phyloP scores from a whole-genome alignment of 2,888 invertebrate species.

The Pollenia amentaria region DNA sequence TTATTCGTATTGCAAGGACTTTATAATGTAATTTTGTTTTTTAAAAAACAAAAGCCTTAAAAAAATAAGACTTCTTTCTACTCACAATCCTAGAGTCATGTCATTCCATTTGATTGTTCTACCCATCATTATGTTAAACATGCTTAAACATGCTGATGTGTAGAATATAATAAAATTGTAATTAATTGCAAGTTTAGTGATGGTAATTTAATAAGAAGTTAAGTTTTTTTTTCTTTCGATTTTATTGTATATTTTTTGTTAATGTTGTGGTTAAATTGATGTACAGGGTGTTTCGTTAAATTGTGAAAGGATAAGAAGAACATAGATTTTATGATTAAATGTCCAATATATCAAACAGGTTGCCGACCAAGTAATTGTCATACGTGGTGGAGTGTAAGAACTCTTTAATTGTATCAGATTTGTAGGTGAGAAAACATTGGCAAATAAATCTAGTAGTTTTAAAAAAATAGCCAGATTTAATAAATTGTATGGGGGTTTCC shows the following conservation, averaged over 20 bases:
- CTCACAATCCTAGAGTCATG: constrained; percentile 36
- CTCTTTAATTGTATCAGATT: too few species aligned
- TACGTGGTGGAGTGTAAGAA: too few species aligned
- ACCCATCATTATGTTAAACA: constrained; percentile 65
- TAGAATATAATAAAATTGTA: constrained; percentile 64
- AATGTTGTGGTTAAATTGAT: background rate
- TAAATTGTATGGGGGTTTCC: too few species aligned
- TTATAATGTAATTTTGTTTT: constrained; percentile 33
- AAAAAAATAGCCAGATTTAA: too few species aligned
- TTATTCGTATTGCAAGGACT: constrained; percentile 8
- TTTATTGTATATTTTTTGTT: background rate
- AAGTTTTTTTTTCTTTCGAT: background rate
- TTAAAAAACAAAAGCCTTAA: background rate
- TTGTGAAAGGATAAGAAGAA: too few species aligned
- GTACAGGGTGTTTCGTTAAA: background rate
- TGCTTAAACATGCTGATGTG: constrained; percentile 63
- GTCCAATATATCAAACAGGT: too few species aligned
- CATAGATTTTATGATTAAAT: too few species aligned
- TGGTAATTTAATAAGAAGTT: constrained; percentile 61
- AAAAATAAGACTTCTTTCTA: background rate
- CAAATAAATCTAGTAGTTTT: too few species aligned
- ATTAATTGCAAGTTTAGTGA: constrained; percentile 69
- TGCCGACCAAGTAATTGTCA: too few species aligned
- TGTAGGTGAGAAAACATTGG: too few species aligned
- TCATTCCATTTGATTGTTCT: constrained; percentile 58